Evolutionary conservation across 2,888 invertebrate genomes (phyloP).

Genomic region (Drosophila pegasa): DNA sequence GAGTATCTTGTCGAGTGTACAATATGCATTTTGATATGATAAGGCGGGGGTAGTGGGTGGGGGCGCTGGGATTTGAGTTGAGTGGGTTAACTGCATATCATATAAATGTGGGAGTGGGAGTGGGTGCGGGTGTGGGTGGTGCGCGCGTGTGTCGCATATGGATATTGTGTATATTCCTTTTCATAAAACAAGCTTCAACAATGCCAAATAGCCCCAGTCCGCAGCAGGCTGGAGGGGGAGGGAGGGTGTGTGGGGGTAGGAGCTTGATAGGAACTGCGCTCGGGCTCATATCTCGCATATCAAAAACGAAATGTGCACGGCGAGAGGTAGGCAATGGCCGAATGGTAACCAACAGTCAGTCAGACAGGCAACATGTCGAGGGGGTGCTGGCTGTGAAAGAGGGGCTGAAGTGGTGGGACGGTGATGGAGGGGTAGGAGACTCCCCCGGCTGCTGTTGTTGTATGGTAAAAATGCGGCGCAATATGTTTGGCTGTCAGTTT

Average conservation of each 20-base stretch:
- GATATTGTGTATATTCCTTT: constrained; percentile 69
- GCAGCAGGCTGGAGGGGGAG: constrained; percentile 7
- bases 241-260: constrained; percentile 3
- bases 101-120: constrained; percentile 33
- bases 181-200: constrained; percentile 61
- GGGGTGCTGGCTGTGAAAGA: background rate
- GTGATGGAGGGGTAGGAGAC: constrained; percentile 11
- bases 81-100: constrained; percentile 49
- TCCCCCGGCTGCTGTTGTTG: constrained; percentile 6
- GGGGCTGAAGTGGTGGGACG: background rate
- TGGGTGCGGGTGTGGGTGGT: constrained; percentile 11
- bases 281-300: constrained; percentile 52
- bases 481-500: constrained; percentile 80
- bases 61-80: constrained; percentile 4
- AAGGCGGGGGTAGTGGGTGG: constrained; percentile 3
- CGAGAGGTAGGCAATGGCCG: constrained; percentile 38
- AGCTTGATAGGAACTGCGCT: constrained; percentile 36
- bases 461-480: constrained; percentile 74
- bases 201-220: constrained; percentile 60
- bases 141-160: constrained; percentile 61
- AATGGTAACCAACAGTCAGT: constrained; percentile 72
- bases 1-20: constrained; percentile 72
- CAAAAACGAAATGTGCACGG: constrained; percentile 35
- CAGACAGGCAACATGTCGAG: constrained; percentile 57
- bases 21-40: constrained; percentile 75